Conservation (phyloP, 1,140 invertebrate species). For the Holcopasites calliopsidis region DNA sequence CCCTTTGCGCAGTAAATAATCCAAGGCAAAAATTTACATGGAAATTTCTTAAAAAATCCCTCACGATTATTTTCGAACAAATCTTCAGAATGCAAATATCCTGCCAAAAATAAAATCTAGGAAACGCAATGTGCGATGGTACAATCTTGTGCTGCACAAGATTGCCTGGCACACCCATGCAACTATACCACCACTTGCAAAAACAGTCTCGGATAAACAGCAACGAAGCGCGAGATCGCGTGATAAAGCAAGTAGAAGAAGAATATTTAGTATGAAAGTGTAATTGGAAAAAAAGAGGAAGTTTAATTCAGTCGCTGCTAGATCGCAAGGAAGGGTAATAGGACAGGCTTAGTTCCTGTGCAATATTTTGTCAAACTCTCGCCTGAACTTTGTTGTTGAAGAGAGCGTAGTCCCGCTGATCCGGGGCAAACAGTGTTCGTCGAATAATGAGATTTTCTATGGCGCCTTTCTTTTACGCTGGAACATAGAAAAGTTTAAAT, state of each 20-base stretch:
- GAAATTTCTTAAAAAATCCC: no score
- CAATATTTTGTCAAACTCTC: background rate
- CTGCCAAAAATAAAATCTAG: no score
- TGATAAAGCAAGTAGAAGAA: no score
- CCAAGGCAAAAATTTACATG: no score
- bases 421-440: background rate
- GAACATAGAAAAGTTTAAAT: background rate
- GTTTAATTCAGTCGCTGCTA: background rate
- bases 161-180: background rate
- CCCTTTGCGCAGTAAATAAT: no score
- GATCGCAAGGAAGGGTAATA: background rate
- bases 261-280: constrained; percentile 9
- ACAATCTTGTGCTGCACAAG: background rate
- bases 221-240: no score
- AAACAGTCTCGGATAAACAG: background rate
- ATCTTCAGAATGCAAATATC: background rate
- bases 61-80: no score
- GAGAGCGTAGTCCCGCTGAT: background rate
- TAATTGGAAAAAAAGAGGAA: constrained; percentile 9
- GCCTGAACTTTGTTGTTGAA: background rate
- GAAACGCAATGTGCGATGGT: background rate
- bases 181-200: background rate
- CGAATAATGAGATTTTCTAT: constrained; percentile 2
- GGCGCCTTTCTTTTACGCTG: background rate
- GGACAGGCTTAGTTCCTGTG: background rate